Evolutionary conservation across 2,888 invertebrate species (phyloP), one percentile per base, ranked within the genome.

Genomic region (Sicus ferrugineus): DNA sequence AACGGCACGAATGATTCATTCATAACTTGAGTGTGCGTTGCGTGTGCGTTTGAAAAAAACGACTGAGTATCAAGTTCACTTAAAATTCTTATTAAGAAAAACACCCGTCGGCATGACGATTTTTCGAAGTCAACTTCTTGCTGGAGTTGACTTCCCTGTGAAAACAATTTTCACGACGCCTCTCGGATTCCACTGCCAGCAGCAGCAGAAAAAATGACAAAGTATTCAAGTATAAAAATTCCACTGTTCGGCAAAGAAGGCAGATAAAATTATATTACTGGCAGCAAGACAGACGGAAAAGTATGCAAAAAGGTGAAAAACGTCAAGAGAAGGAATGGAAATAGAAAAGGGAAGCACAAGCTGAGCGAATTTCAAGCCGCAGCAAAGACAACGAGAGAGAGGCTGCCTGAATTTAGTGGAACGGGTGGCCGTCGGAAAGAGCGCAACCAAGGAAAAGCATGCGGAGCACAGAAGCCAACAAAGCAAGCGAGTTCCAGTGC

Each of bases 201-300:
- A 23, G 19, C 23, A 61, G 34, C 31, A 52, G 16, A 23, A 65
- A 69, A 67, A 70, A 67, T 67, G 67, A 67, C 67, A 70, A 70
- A 70, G 61, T 58, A 50, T 67, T 56, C 34, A 63, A 70, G 50
- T 70, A 67, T 64, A 67, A 67, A 70, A 70, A 67, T 70, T 67
- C 58, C 63, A 64, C 50, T 62, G 42, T 52, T 59, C 14, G 48
- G 64, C 19, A n/a, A 34, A 56, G 11, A 63, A 56, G 48, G 3
- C 52, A 34, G 14, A 6, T 5, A 59, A 61, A 52, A 34, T 56
- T 34, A 21, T 28, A 26, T 28, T 54, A 7, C 2, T 2, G 54
- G 26, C 23, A 11, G 26, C 23, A 65, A 21, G 28, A 14, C n/a
- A 21, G 19, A 65, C 16, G 16, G 5, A 58, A 23, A 23, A 65